Base-by-base conservation (phyloP, 2,888 invertebrate species). In the Epirrita christyi region DNA sequence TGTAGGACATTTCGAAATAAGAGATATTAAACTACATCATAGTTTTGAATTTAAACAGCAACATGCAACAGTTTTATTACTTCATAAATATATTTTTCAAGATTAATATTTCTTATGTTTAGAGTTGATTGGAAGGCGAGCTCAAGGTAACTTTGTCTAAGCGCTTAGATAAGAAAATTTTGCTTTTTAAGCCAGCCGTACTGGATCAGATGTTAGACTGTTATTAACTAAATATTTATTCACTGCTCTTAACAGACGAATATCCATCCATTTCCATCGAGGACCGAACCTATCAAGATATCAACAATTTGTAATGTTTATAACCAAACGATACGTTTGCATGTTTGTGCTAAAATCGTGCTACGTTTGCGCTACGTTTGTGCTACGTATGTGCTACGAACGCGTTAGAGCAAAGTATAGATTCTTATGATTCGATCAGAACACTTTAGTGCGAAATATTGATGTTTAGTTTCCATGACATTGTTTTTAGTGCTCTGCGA, bases 221-320 rank as follows among this genome's bases (percentile, higher is more conserved):
- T 53, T 55, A 59, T 63, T 58, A 52, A 59, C 61, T 64, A 60
- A 48, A 55, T 59, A 55, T 59, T 55, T 48, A n/a, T 50, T 36
- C 9, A 46, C 47, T 38, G 37, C 37, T 27, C 5, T 42, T 46
- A 41, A 61, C 51, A 58, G 55, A 63, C 56, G 34, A 58, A 59
- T 49, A 50, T 60, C 9, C 41, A 2, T 9, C 36, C 40, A 36
- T 28, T 42, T 21, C 21, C n/a, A n/a, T n/a, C n/a, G n/a, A n/a
- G n/a, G n/a, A n/a, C n/a, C n/a, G n/a, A n/a, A 21, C 21, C 4
- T 2, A 4, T 21, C 4, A 2, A 4, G 21, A 21, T 21, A n/a
- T 21, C 21, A 21, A 21, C 21, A 21, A 21, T 21, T 21, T 4
- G 21, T 21, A 21, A 3, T 4, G 4, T 2, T 21, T 3, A 21